Percentiles rank a stretch among this genome's conserved stretches.
These are phyloP conservation scores for Eurosta solidaginis DNA, from an alignment of 1,140 invertebrate species.

Conservation along the genomic window DNA sequence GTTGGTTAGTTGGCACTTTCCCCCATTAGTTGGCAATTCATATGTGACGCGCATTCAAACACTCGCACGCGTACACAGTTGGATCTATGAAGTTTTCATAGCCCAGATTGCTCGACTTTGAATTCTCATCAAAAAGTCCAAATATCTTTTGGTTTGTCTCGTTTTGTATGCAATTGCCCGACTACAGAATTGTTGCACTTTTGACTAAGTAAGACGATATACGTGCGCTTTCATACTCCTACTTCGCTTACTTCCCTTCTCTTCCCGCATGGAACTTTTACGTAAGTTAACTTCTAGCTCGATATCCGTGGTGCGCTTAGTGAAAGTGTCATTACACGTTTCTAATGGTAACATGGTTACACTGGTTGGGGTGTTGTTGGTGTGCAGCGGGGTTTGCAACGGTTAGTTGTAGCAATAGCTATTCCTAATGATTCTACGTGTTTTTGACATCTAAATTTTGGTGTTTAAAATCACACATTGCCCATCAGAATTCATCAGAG, in stretches of 20 bases:
- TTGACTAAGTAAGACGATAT: neutral
- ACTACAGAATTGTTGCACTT: neutral
- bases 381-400: neutral
- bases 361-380: neutral
- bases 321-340: constrained; percentile 30
- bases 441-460: constrained; percentile 29
- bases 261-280: no score
- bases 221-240: neutral
- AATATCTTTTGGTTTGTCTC: constrained; percentile 4
- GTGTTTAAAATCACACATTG: constrained; percentile 29
- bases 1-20: neutral
- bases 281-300: neutral
- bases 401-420: neutral
- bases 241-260: neutral
- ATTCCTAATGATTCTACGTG: constrained; percentile 25
- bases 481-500: neutral
- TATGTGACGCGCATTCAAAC: neutral
- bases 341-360: neutral
- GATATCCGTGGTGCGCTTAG: neutral
- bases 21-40: constrained; percentile 24
- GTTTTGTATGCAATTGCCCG: neutral
- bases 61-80: neutral
- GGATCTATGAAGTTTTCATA: constrained; percentile 18
- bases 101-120: constrained; percentile 12
- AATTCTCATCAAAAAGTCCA: constrained; percentile 22